phyloP scores from a whole-genome alignment of 2,113 vertebrate genomes.

The Corythaixoides concolor region DNA sequence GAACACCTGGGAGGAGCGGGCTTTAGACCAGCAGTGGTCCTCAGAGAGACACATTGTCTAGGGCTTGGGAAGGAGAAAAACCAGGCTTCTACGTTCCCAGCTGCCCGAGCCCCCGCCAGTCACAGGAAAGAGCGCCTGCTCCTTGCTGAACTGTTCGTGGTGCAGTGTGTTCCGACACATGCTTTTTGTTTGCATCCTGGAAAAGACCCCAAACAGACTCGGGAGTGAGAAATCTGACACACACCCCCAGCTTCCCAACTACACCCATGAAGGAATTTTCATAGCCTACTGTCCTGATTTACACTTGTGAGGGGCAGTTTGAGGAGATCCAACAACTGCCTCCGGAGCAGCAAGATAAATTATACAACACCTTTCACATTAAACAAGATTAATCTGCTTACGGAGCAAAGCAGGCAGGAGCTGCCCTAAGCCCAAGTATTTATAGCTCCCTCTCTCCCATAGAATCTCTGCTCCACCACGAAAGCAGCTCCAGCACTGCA shows the following conservation, averaged over 20 bases:
- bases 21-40: neutral
- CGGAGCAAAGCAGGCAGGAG: neutral
- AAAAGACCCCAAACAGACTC: neutral
- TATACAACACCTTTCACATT: neutral
- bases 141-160: neutral
- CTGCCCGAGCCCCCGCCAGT: neutral
- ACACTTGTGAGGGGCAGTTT: neutral
- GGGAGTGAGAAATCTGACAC: neutral
- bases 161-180: neutral
- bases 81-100: neutral
- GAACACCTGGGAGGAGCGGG: neutral
- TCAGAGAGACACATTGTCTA: neutral
- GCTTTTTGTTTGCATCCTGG: neutral
- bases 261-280: neutral
- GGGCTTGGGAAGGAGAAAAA: neutral
- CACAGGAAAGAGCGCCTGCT: neutral
- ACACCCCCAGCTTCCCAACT: neutral
- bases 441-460: neutral
- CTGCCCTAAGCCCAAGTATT: neutral
- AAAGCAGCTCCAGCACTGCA: neutral
- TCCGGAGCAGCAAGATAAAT: neutral
- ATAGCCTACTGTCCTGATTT: conserved; percentile 8
- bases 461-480: neutral
- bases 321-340: neutral
- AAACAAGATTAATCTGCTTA: conserved; percentile 5